Conservation (phyloP, 1,140 invertebrate genomes). For the Calycopis cecrops region DNA sequence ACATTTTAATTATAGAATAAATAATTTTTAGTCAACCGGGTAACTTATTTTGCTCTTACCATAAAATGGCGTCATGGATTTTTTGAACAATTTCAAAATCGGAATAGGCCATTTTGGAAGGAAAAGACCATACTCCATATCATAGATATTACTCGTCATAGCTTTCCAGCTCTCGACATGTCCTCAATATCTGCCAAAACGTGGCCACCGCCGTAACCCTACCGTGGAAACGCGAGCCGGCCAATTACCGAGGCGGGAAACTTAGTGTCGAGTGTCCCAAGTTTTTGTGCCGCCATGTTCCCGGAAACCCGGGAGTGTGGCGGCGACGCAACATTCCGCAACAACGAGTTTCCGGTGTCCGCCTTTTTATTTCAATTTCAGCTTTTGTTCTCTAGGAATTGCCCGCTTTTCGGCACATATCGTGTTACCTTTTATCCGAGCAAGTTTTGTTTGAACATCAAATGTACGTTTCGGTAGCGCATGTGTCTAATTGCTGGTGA, state of each 20-base stretch:
- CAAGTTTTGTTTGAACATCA: no score
- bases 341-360: conserved; percentile 31
- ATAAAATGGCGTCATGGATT: no score
- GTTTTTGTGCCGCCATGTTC: conserved; percentile 38
- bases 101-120: no score
- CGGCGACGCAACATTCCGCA: conserved; percentile 14
- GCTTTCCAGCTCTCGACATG: no score
- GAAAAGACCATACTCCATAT: no score
- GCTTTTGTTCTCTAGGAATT: not conserved
- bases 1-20: no score
- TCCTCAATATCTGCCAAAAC: conserved; percentile 16
- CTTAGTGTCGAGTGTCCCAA: conserved; percentile 42
- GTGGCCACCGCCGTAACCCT: conserved; percentile 37
- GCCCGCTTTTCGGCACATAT: not conserved
- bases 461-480: no score
- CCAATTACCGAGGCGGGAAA: conserved; percentile 56
- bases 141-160: no score
- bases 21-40: no score
- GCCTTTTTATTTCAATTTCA: conserved; percentile 20
- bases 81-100: no score
- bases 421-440: not conserved
- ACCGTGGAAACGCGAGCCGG: conserved; percentile 33
- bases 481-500: no score
- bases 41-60: no score
- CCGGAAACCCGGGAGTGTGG: not conserved